Evolutionary conservation across 2,113 vertebrate genomes (phyloP), one percentile per base, ranked within the genome.

Genomic region (Sarotherodon lohbergeri): DNA sequence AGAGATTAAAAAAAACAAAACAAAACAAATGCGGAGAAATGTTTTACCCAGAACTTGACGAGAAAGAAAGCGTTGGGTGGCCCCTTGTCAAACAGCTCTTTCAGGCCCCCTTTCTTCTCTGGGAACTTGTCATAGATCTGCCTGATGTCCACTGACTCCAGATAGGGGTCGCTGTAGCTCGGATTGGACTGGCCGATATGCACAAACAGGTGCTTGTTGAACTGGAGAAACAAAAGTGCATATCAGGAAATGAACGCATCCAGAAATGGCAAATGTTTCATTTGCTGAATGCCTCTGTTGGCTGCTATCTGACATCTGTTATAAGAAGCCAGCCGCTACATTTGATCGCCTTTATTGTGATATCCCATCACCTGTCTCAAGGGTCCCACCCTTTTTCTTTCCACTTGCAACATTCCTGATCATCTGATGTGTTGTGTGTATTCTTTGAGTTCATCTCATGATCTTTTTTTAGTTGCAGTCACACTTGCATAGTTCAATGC

Each of bases 61-160:
- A 99, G 97, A 93, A 98, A 98, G 94, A 98, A 98, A 41, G 97
- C 97, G 16, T 97, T 98, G 81, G 95, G 93, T n/a, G 97, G 97
- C 80, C 98, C 98, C 78, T 97, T 97, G 93, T 99, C 97, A 90
- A 98, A 98, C 81, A 98, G 96, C 90, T 98, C 98, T 95, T 98
- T 98, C 94, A 98, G 95, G 43, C 98, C 98, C 3, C 98, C 98
- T 94, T 99, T 99, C 90, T 98, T 99, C 94, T 99, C 98, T 0
- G 98, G 98, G 94, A 98, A 98, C 90, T 98, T 98, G 96, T 98
- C 98, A 54, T 98, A 99, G 94, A 99, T 98, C 96, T 99, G 98
- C 85, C 97, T 95, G 91, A 98, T 96, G 94, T 98, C 98, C 94
- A 98, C 97, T 0, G 98, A 98, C 95, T 98, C 98, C 87, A 99